Conservation (phyloP, 1,140 invertebrate species). For the Lethocerus indicus region DNA sequence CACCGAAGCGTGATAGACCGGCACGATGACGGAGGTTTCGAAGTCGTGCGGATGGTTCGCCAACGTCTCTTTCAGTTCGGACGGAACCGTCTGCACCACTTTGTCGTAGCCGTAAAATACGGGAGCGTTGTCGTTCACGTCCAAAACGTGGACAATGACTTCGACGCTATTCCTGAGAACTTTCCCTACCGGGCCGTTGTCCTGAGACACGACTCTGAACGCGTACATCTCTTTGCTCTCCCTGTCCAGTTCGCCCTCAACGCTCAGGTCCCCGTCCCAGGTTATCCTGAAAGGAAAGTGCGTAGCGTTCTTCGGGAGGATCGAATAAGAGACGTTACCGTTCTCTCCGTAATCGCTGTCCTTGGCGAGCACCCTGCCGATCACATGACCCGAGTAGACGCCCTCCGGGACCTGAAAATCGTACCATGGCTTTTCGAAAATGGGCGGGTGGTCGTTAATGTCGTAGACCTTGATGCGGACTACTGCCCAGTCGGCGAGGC, state of each 20-base stretch:
- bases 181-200: conserved; percentile 41
- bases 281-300: conserved; percentile 56
- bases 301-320: conserved; percentile 32
- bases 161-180: conserved; percentile 49
- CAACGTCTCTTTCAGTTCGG: conserved; percentile 6
- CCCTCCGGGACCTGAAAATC: conserved; percentile 68
- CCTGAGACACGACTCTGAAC: conserved; percentile 54
- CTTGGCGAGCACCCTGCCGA: conserved; percentile 56
- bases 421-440: conserved; percentile 66
- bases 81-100: conserved; percentile 10
- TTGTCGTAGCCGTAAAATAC: conserved; percentile 49
- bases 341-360: conserved; percentile 63
- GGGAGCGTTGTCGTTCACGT: conserved; percentile 54
- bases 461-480: conserved; percentile 53
- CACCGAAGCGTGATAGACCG: conserved; percentile 50
- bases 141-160: conserved; percentile 60
- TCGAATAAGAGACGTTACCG: conserved; percentile 53
- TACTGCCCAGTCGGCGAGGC: conserved; percentile 45
- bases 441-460: conserved; percentile 71
- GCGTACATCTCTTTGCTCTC: conserved; percentile 52
- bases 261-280: conserved; percentile 51
- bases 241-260: conserved; percentile 59
- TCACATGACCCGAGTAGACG: conserved; percentile 41
- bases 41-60: not conserved
- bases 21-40: conserved; percentile 23